phyloP scores from a whole-genome alignment of 2,113 vertebrate genomes.

The Dendrocopos noguchii region DNA sequence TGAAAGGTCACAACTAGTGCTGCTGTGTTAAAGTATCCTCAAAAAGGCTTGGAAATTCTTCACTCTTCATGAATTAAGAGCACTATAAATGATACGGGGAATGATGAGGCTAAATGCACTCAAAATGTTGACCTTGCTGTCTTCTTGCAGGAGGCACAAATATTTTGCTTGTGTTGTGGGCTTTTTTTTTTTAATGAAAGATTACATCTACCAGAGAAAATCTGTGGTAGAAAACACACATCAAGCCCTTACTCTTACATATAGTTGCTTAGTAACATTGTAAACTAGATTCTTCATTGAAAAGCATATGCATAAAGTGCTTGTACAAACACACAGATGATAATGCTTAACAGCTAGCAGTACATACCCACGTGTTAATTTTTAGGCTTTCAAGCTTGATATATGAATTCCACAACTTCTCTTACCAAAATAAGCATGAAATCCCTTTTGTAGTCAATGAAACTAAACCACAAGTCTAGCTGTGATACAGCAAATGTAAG shows the following conservation, averaged over 20 bases:
- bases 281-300: not conserved
- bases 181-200: not conserved
- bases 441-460: not conserved
- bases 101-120: not conserved
- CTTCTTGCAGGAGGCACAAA: not conserved
- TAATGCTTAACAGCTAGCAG: not conserved
- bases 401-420: not conserved
- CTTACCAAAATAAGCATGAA: not conserved
- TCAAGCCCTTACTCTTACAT: not conserved
- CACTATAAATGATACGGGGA: not conserved
- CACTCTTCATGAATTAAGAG: conserved; percentile 57
- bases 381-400: not conserved
- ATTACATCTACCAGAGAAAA: not conserved
- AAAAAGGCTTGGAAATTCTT: conserved; percentile 32
- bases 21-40: not conserved
- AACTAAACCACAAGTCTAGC: not conserved
- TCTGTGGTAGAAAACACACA: not conserved
- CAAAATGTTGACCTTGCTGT: not conserved
- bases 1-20: conserved; percentile 56
- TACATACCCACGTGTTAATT: not conserved
- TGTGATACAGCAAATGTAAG: rapidly evolving
- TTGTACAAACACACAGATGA: not conserved
- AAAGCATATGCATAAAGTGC: not conserved
- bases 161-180: not conserved
- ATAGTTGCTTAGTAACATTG: not conserved